These are phyloP conservation scores for Odontomyia ornata DNA, from an alignment of 2,888 invertebrate genomes.

Conservation along the genomic window DNA sequence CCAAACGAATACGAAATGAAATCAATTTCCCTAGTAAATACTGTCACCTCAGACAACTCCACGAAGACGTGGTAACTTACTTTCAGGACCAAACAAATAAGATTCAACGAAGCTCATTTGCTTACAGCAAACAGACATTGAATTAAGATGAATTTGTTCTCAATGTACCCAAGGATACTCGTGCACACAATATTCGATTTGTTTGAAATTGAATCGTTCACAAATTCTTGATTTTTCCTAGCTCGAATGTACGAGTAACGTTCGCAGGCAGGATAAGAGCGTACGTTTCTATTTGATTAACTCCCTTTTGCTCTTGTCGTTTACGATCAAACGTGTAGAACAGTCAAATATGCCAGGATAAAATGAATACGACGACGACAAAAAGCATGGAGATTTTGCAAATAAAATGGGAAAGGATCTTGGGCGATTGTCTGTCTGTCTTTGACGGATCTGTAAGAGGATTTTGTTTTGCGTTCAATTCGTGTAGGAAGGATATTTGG, in stretches of 20 bases:
- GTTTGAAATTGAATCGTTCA: conserved; percentile 2
- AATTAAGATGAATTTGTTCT: conserved; percentile 38
- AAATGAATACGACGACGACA: not conserved
- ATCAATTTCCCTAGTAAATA: conserved; percentile 28
- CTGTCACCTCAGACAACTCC: not conserved
- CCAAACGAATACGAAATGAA: not conserved
- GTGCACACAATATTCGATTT: conserved; percentile 19
- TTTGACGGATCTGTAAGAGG: not conserved
- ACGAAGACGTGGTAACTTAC: not conserved
- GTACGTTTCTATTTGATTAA: conserved; percentile 35
- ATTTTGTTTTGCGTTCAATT: not conserved
- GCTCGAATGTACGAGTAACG: not conserved
- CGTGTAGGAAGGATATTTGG: not conserved
- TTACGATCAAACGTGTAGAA: not conserved
- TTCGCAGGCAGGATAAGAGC: not conserved
- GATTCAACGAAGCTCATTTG: conserved; percentile 35
- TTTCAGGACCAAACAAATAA: conserved; percentile 3
- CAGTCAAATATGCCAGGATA: not conserved
- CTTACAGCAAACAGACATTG: conserved; percentile 30
- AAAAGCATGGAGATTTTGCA: conserved; percentile 10
- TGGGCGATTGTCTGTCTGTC: no score
- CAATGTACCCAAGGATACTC: not conserved
- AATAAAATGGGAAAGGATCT: conserved; percentile 16
- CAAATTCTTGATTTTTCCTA: not conserved
- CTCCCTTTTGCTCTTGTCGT: not conserved